Evolutionary conservation across 2,888 invertebrate genomes (phyloP), one percentile per base, ranked within the genome.

Genomic region (Xanthia icteritia): DNA sequence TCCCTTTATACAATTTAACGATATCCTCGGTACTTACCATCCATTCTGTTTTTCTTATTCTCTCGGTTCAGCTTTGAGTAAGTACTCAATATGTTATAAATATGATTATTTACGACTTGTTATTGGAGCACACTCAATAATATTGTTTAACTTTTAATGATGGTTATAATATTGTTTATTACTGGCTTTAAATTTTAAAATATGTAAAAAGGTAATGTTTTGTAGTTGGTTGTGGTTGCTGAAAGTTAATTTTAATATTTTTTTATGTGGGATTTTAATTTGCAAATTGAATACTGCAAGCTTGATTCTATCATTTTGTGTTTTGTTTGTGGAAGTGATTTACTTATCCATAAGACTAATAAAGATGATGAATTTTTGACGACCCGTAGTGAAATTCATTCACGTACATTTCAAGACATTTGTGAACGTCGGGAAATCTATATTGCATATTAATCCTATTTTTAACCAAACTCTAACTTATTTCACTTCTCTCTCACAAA

Each of bases 31-130:
- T 27, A 72, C 23, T 60, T 68, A 64, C n/a, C 23, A 39, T 72
- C 20, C 1, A 60, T 65, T 51, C 39, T 80, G 67, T 80, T 76
- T 75, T 76, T 58, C 58, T 80, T 81, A 67, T 58, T 31, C 74
- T 65, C 60, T 45, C 66, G 23, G 20, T 11, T 5, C 45, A 73
- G 48, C 58, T 56, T 71, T 65, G n/a, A 56, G 17, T 70, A 63
- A 60, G 42, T 66, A 77, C 71, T 81, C 58, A 71, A 81, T 58
- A 63, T 58, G 45, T 80, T 48, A 80, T 80, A 76, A 81, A 80
- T 45, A 80, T 54, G 9, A 51, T 15, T 61, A 27, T 39, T 77
- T 61, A 81, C 63, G 58, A 66, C 54, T 68, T 82, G 68, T 51
- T 82, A 68, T 79, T 79, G 60, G 61, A 72, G 71, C 67, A 31